Conservation (phyloP, 2,113 vertebrate species). For the Hyaena hyaena region DNA sequence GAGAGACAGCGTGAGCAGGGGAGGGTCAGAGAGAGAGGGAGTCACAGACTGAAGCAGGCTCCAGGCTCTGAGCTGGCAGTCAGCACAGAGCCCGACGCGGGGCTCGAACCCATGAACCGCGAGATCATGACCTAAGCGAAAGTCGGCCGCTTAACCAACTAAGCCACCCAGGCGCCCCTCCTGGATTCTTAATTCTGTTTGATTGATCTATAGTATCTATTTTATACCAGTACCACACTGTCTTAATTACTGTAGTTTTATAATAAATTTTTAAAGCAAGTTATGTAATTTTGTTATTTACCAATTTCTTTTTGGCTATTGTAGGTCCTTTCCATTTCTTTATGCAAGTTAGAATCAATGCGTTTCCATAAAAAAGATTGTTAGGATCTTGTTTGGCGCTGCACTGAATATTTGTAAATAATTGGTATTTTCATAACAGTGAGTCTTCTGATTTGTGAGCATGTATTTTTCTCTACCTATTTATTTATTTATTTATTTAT, state of each 20-base stretch:
- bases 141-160: too few species aligned
- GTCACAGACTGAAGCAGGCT: too few species aligned
- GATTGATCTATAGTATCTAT: neutral
- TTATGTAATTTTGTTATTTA: neutral
- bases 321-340: neutral
- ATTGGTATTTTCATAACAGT: neutral
- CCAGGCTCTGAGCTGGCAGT: too few species aligned
- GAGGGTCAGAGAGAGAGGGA: too few species aligned
- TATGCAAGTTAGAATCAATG: neutral
- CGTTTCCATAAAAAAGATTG: neutral
- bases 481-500: neutral
- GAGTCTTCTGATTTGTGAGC: neutral
- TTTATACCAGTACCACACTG: neutral
- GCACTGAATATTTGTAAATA: neutral
- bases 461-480: neutral
- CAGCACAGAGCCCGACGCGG: too few species aligned
- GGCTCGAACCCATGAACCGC: too few species aligned
- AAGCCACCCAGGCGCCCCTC: too few species aligned
- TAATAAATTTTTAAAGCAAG: neutral
- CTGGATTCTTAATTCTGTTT: neutral
- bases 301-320: neutral
- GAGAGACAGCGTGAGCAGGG: too few species aligned
- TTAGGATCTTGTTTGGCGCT: neutral
- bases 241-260: neutral
- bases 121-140: too few species aligned